Percentiles rank a stretch among this genome's conserved stretches.
These are phyloP conservation scores for Indri indri DNA, from an alignment of 2,113 vertebrate genomes.

Conservation along the genomic window DNA sequence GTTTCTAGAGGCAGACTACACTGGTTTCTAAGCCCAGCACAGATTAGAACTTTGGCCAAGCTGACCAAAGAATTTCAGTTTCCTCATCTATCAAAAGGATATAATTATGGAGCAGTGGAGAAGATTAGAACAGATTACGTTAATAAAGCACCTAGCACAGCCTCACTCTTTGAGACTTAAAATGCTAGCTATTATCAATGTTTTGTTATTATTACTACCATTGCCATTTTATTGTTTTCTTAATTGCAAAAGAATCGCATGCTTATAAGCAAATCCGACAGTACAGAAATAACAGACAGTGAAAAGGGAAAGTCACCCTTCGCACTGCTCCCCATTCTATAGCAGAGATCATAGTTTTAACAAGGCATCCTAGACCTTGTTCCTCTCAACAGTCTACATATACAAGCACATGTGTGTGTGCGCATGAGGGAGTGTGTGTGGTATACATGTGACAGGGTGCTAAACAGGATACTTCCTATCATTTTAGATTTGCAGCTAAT, in stretches of 20 bases:
- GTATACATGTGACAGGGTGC: neutral
- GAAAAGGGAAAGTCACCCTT: neutral
- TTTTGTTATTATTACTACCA: neutral
- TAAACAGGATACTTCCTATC: neutral
- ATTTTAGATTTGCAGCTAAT: neutral
- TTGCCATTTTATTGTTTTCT: constrained; percentile 4
- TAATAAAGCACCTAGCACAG: neutral
- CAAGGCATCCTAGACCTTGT: neutral
- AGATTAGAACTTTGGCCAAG: neutral
- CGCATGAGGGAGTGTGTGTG: neutral
- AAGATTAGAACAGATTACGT: neutral
- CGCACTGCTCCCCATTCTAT: neutral
- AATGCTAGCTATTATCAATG: neutral
- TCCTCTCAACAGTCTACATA: neutral
- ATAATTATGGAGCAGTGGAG: neutral
- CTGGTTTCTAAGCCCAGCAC: neutral
- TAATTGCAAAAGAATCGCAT: neutral
- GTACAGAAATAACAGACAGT: neutral
- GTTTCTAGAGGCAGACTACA: neutral
- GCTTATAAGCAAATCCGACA: neutral
- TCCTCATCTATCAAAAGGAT: neutral
- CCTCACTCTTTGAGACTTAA: neutral
- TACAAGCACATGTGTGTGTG: rapidly evolving
- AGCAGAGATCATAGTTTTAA: no score
- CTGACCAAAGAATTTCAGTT: neutral